Percentiles rank a stretch among this genome's conserved stretches.
phyloP scores from a whole-genome alignment of 2,113 vertebrate species.

The Ibidorhyncha struthersii region DNA sequence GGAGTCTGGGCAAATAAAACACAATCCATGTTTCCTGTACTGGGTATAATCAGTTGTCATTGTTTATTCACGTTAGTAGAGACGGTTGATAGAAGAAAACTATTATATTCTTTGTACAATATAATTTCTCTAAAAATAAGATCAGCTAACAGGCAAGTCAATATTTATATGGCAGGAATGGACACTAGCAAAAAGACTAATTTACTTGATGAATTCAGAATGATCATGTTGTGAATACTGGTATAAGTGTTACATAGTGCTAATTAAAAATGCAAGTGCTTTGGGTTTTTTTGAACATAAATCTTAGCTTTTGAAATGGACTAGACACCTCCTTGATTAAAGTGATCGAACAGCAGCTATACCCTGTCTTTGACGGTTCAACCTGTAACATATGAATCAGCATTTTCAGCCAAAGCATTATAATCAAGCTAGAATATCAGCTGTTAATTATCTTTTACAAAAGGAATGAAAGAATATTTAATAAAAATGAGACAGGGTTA shows the following conservation, averaged over 20 bases:
- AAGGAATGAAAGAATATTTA: background rate
- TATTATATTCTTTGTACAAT: background rate
- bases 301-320: background rate
- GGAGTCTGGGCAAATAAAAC: background rate
- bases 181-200: background rate
- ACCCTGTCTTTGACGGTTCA: background rate
- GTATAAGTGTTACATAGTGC: background rate
- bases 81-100: background rate
- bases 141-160: background rate
- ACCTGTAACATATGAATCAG: background rate
- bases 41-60: background rate
- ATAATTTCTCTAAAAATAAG: background rate
- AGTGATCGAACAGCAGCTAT: background rate
- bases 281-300: background rate
- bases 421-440: background rate
- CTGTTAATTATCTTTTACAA: background rate
- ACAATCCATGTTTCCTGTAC: background rate
- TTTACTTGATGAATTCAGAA: background rate
- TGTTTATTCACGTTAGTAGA: background rate
- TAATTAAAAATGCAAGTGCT: background rate
- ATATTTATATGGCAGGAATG: background rate
- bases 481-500: background rate
- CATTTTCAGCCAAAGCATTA: background rate
- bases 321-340: background rate
- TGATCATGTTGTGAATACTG: background rate